Base-by-base conservation (phyloP, 2,797 vertebrate genomes). In the Coregonus suidteri region DNA sequence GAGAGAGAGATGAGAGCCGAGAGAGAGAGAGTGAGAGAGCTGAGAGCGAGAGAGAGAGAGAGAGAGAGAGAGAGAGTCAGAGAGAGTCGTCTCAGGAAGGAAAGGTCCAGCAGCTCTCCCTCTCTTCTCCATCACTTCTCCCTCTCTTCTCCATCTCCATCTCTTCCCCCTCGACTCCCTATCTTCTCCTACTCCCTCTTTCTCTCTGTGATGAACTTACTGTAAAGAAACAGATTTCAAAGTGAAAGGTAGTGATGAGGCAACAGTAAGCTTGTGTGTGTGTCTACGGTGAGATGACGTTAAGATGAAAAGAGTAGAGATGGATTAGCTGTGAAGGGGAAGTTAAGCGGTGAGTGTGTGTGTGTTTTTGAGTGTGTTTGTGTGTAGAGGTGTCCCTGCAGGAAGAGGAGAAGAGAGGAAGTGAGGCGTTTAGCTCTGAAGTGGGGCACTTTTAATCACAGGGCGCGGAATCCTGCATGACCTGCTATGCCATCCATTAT, bases 401-500 rank as follows among this genome's bases (percentile, higher is more conserved):
- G 81, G 81, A 82, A 83, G 77, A 84, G 87, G 78, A 84, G 80
- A 81, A 79, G 81, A 85, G 79, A 89, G 89, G 88, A 93, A 91
- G 89, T 89, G 88, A 92, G 85, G 86, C 87, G 72, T 93, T 91
- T 91, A 91, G 87, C 86, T 81, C 81, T 86, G 87, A 59, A 59
- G 56, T 59, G 6, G 86, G 92, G 88, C 90, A 91, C 92, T 93
- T 93, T 59, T 93, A 93, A 93, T 93, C 91, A 93, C 90, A 88
- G 91, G 90, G 88, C 79, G 73, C 89, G 87, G 89, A 90, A 92
- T 93, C 90, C 89, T 90, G 88, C 90, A 88, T 91, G 92, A 91
- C 91, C 90, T 88, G 88, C 87, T 93, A 91, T 89, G 89, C 90
- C 90, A 92, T 93, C 90, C 88, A 93, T 93, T 93, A 93, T 93